Evolutionary conservation across 2,113 vertebrate species (phyloP).

Genomic region (Syrmaticus mikado): DNA sequence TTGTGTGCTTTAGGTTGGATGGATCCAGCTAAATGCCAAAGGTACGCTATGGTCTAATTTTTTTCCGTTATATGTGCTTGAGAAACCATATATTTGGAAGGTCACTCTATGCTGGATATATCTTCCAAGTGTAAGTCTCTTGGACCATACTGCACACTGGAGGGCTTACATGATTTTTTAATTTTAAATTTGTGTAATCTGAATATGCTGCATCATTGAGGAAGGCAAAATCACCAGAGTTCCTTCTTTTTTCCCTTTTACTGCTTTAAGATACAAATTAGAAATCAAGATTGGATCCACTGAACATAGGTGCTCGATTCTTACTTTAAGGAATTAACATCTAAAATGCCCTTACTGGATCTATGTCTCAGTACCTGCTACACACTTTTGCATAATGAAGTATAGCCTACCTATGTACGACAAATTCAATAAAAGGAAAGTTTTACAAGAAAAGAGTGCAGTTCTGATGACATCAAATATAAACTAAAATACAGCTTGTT

Average conservation of each 20-base stretch:
- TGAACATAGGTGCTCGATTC: background rate
- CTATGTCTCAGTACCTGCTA: background rate
- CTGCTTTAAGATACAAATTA: background rate
- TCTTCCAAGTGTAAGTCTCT: background rate
- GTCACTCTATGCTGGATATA: background rate
- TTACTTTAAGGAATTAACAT: background rate
- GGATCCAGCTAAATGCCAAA: background rate
- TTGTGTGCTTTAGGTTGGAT: background rate
- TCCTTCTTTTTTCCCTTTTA: background rate
- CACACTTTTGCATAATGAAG: background rate
- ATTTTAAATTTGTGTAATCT: background rate
- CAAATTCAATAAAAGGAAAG: background rate
- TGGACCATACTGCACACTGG: background rate
- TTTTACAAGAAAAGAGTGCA: background rate
- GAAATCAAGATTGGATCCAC: background rate
- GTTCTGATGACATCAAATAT: background rate
- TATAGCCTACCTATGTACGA: background rate
- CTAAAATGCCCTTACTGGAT: background rate
- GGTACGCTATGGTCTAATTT: background rate
- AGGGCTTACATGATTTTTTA: background rate
- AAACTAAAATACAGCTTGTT: background rate
- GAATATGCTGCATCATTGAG: background rate
- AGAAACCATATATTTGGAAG: background rate
- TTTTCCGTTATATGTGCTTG: background rate
- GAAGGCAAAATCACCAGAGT: background rate